Percentiles rank a stretch among this genome's conserved stretches.
phyloP scores from a whole-genome alignment of 2,797 vertebrate species.

The Gephyroberyx darwinii region DNA sequence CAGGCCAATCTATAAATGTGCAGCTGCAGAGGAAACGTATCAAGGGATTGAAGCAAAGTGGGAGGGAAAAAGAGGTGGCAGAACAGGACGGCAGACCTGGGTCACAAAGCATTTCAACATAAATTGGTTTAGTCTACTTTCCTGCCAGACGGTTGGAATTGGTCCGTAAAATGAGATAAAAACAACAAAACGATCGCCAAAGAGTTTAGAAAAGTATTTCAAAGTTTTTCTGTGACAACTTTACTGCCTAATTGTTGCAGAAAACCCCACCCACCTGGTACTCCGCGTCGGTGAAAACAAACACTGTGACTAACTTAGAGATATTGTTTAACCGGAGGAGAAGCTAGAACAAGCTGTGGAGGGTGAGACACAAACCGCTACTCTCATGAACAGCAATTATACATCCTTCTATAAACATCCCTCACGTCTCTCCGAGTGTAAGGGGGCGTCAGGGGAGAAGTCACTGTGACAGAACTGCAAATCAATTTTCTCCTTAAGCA shows the following conservation, averaged over 20 bases:
- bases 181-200: constrained; percentile 4
- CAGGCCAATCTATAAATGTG: too few relatives aligned
- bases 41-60: constrained; percentile 25
- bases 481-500: constrained; percentile 56
- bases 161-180: constrained; percentile 32
- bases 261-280: constrained; percentile 1
- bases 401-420: constrained; percentile 50
- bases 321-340: constrained; percentile 34
- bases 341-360: constrained; percentile 18
- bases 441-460: constrained; percentile 21
- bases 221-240: background rate
- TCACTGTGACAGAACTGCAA: constrained; percentile 59
- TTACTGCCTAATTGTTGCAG: background rate
- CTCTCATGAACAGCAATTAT: constrained; percentile 57
- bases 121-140: constrained; percentile 23
- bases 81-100: constrained; percentile 7
- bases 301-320: constrained; percentile 44
- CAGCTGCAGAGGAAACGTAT: constrained; percentile 10
- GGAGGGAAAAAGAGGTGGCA: background rate
- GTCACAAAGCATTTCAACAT: constrained; percentile 19
- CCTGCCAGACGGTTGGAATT: constrained; percentile 38
- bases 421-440: constrained; percentile 36
- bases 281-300: constrained; percentile 38
- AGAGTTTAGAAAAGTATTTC: background rate
- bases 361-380: constrained; percentile 28